A percentile compares a stretch with the other conserved stretches of the same genome.
Evolutionary conservation across 2,797 vertebrate genomes (phyloP).

Genomic region (Apodemus agrarius): DNA sequence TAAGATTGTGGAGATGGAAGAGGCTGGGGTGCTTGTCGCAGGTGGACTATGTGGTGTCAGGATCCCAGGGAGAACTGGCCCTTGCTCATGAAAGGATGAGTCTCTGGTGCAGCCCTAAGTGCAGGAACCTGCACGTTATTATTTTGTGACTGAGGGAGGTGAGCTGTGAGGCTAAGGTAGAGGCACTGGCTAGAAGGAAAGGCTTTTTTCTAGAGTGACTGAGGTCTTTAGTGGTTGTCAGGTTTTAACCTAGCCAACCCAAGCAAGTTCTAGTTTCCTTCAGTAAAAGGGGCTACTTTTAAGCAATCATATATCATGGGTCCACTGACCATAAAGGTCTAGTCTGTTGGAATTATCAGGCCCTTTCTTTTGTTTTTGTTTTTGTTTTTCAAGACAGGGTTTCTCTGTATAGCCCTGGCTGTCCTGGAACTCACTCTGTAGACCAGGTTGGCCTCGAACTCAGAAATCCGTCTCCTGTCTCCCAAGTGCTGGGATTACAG

Average conservation of each 20-base stretch:
- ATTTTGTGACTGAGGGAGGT: not conserved
- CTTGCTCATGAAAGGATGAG: not conserved
- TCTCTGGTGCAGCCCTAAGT: not conserved
- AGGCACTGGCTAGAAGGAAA: not conserved
- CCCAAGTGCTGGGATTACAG: no score
- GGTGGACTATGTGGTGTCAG: not conserved
- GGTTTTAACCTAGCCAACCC: not conserved
- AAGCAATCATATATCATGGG: not conserved
- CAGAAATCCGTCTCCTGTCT: no score
- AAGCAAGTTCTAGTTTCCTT: not conserved
- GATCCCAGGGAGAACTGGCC: not conserved
- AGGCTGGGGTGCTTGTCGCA: not conserved
- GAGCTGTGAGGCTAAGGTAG: no score
- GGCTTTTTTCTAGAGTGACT: conserved; percentile 18
- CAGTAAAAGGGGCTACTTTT: not conserved
- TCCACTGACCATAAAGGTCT: not conserved
- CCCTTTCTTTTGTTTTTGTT: no score
- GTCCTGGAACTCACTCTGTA: no score
- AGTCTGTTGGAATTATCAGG: not conserved
- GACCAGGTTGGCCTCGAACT: no score
- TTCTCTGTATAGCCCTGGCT: no score
- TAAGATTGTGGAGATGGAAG: not conserved
- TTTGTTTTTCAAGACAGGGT: no score
- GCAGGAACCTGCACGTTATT: not conserved
- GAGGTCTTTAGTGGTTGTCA: not conserved